Conservation (phyloP, 2,113 vertebrate genomes). For the Spea multiplicata region DNA sequence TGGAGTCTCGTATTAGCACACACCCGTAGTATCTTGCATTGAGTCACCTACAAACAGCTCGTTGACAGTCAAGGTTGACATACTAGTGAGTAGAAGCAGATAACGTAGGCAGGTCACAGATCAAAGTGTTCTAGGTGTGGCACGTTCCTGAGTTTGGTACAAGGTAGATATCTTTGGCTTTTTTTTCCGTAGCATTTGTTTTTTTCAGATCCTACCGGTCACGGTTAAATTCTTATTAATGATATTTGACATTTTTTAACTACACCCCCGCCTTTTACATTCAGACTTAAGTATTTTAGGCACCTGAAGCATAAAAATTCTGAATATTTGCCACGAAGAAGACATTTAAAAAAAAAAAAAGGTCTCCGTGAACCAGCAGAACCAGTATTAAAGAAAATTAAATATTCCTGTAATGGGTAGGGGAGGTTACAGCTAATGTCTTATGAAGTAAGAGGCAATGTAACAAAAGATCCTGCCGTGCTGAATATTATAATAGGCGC, state of each 20-base stretch:
- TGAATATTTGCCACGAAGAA: no score
- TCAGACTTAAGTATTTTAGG: neutral
- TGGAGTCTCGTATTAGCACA: neutral
- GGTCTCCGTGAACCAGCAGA: no score
- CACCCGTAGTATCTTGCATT: neutral
- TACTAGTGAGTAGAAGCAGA: neutral
- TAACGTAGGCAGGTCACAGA: neutral
- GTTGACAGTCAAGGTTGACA: neutral
- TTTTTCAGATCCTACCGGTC: neutral
- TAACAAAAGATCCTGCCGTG: no score
- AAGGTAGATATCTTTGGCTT: neutral
- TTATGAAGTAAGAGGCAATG: no score
- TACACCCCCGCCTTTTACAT: neutral
- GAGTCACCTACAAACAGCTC: conserved; percentile 8
- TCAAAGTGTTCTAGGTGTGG: conserved; percentile 23
- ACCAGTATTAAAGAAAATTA: no score
- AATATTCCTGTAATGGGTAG: no score
- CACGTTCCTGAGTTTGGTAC: neutral
- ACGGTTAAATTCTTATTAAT: neutral
- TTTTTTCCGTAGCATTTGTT: neutral
- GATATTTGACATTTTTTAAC: neutral
- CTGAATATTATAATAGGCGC: no score
- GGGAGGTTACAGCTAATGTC: no score
- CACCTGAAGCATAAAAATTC: no score
- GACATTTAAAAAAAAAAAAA: no score